Conservation (phyloP, 2,113 vertebrate species). For the Apodemus sylvaticus region DNA sequence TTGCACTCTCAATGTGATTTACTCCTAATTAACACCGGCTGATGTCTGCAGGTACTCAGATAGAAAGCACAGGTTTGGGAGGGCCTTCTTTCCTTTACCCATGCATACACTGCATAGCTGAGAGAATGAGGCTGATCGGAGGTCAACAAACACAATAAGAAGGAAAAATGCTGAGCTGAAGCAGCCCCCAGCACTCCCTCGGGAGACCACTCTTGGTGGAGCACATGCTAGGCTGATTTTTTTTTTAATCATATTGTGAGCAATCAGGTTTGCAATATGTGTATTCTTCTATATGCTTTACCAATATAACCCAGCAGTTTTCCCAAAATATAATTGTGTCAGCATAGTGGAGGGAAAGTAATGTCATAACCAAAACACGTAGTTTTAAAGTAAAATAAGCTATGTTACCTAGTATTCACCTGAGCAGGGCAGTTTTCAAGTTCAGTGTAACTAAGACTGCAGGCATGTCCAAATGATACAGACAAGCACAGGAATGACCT, state of each 20-base stretch:
- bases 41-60: neutral
- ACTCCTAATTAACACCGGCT: neutral
- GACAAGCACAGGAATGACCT: neutral
- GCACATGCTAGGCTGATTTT: neutral
- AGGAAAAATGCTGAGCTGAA: conserved; percentile 6
- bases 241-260: neutral
- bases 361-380: neutral
- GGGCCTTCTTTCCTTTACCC: neutral
- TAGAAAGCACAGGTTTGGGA: neutral
- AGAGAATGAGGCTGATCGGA: neutral
- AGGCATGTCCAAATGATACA: neutral
- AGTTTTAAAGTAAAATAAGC: conserved; percentile 23
- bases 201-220: neutral
- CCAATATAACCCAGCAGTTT: neutral
- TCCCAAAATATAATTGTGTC: conserved; percentile 31
- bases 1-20: neutral
- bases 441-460: neutral
- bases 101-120: neutral
- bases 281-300: conserved; percentile 2
- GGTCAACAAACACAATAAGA: neutral
- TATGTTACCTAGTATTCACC: neutral
- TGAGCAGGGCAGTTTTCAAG: neutral
- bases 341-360: neutral
- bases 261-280: conserved; percentile 37
- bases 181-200: neutral